Conservation (phyloP, 2,113 vertebrate genomes). For the Myxocyprinus asiaticus region DNA sequence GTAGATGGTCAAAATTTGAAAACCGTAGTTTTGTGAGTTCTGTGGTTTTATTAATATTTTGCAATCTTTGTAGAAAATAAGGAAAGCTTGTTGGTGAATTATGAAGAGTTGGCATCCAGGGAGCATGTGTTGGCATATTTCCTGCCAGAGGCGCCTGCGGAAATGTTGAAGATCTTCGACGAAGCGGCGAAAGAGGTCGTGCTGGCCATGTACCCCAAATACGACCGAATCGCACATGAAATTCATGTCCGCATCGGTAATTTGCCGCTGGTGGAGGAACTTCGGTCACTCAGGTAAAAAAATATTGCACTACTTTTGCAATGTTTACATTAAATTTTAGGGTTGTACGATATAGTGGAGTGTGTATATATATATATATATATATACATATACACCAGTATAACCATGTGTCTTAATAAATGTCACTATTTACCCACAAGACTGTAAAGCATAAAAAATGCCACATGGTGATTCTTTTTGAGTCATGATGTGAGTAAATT, state of each 20-base stretch:
- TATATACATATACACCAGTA: too few species aligned
- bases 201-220: slow-evolving; percentile 97
- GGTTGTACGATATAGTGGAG: too few species aligned
- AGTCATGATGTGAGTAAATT: too few species aligned
- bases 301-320: too few species aligned
- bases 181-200: slow-evolving; percentile 96
- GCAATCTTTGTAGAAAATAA: slow-evolving; percentile 82
- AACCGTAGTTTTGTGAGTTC: too few species aligned
- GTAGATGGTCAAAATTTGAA: too few species aligned
- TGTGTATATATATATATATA: too few species aligned
- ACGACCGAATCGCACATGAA: slow-evolving; percentile 89
- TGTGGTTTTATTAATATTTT: background rate
- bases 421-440: too few species aligned
- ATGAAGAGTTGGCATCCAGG: slow-evolving; percentile 91
- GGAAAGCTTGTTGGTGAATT: slow-evolving; percentile 94
- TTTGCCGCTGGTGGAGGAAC: slow-evolving; percentile 93
- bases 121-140: slow-evolving; percentile 97
- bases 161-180: slow-evolving; percentile 96
- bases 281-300: slow-evolving; percentile 75
- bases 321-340: too few species aligned
- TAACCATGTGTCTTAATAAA: too few species aligned
- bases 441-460: too few species aligned
- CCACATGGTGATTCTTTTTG: too few species aligned
- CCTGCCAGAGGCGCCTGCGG: slow-evolving; percentile 90
- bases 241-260: slow-evolving; percentile 95